These are phyloP conservation scores for Dipodomys stephensi DNA, from an alignment of 2,113 vertebrate species.

Conservation along the genomic window DNA sequence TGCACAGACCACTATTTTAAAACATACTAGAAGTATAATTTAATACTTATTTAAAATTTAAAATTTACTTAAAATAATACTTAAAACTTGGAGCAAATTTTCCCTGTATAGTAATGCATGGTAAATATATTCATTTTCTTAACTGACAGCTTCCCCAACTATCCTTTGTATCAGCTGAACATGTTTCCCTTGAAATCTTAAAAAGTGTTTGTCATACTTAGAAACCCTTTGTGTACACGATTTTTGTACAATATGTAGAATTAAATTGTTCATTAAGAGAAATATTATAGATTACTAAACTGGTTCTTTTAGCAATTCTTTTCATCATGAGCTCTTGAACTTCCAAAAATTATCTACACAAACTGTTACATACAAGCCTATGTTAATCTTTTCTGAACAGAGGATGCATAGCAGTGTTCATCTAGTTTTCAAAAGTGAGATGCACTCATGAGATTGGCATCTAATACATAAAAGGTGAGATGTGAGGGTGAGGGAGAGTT, in stretches of 20 bases:
- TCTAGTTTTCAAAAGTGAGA: conserved; percentile 4
- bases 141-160: not conserved
- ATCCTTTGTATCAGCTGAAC: not conserved
- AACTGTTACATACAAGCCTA: not conserved
- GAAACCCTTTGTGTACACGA: not conserved
- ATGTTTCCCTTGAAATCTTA: not conserved
- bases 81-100: too few relatives aligned
- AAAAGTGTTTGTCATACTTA: not conserved
- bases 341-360: not conserved
- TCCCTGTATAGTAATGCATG: not conserved
- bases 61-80: not conserved
- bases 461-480: not conserved
- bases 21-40: not conserved
- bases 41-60: not conserved
- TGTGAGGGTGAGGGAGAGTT: not conserved
- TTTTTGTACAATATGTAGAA: conserved; percentile 45
- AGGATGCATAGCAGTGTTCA: not conserved
- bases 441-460: not conserved
- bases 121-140: not conserved
- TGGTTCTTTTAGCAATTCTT: conserved; percentile 41
- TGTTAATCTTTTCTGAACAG: conserved; percentile 13
- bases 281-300: conserved; percentile 22
- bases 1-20: not conserved
- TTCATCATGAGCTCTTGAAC: not conserved
- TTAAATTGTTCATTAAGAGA: conserved; percentile 32